Evolutionary conservation across 1,140 invertebrate genomes (phyloP).

Genomic region (Zaprionus lachaisei): DNA sequence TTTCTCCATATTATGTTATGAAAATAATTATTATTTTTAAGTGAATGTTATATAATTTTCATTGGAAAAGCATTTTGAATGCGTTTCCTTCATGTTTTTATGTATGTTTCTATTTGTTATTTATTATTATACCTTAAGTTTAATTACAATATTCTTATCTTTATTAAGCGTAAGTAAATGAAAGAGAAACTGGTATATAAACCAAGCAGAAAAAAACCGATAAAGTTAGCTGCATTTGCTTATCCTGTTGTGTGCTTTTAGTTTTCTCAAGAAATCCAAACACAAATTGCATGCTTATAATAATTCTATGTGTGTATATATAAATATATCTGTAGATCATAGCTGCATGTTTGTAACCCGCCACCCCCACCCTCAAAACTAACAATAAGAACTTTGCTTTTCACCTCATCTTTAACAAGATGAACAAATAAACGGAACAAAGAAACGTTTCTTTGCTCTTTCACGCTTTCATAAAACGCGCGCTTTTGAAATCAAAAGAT

Average conservation of each 20-base stretch:
- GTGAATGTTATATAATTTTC: constrained; percentile 36
- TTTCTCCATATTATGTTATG: constrained; percentile 23
- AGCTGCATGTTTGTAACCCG: constrained; percentile 55
- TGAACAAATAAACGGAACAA: constrained; percentile 50
- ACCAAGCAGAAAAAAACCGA: constrained; percentile 9
- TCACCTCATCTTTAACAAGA: constrained; percentile 58
- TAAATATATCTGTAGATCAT: constrained; percentile 34
- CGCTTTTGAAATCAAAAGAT: constrained; percentile 45
- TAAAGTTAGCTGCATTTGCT: constrained; percentile 53
- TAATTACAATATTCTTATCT: constrained; percentile 17
- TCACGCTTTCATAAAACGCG: constrained; percentile 67
- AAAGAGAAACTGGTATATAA: constrained; percentile 39
- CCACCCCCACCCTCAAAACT: constrained; percentile 25
- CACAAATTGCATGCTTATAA: constrained; percentile 46
- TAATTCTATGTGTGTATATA: constrained; percentile 43
- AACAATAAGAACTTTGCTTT: constrained; percentile 66
- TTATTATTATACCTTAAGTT: constrained; percentile 48
- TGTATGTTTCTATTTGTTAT: constrained; percentile 59
- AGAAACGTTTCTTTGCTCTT: constrained; percentile 58
- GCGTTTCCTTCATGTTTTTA: constrained; percentile 27
- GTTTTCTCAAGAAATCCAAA: constrained; percentile 17
- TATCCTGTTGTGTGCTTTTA: constrained; percentile 47
- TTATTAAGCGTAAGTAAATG: constrained; percentile 71
- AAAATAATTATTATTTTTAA: constrained; percentile 28
- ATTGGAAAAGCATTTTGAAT: constrained; percentile 44